Percentiles rank a stretch among this genome's conserved stretches.
Conservation (phyloP, 2,113 vertebrate genomes). For the Chamaetylas fuelleborni region DNA sequence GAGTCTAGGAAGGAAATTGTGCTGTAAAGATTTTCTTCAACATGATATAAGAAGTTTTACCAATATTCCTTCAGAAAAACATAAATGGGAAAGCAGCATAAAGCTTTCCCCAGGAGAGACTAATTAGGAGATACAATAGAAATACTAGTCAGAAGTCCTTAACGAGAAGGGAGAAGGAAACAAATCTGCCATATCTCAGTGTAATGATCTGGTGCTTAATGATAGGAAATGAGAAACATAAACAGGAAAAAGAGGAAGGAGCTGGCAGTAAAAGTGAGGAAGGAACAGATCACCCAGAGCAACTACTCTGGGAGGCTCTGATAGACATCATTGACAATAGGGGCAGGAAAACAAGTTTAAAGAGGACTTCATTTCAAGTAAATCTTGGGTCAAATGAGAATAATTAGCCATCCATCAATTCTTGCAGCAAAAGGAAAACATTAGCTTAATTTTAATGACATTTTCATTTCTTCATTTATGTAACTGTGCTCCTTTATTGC, state of each 20-base stretch:
- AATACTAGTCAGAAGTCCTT: not conserved
- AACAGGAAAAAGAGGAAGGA: constrained; percentile 20
- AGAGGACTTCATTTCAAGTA: not conserved
- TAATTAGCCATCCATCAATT: not conserved
- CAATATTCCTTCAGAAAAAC: not conserved
- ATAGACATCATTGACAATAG: not conserved
- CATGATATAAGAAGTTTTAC: not conserved
- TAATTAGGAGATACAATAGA: constrained; percentile 17
- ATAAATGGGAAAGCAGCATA: not conserved
- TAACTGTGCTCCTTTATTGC: not conserved
- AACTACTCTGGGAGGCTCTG: not conserved
- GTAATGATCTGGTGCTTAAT: not conserved
- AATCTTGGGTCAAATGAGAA: not conserved
- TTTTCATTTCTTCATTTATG: not conserved
- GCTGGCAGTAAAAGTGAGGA: not conserved
- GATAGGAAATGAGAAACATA: not conserved
- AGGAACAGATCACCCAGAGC: not conserved
- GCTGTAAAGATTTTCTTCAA: not conserved
- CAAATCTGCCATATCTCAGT: not conserved
- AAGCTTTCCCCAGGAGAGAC: not conserved
- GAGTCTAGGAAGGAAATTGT: not conserved
- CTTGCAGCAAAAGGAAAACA: not conserved
- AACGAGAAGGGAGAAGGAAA: not conserved
- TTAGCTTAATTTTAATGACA: not conserved
- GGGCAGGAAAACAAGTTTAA: not conserved